phyloP scores from a whole-genome alignment of 2,797 vertebrate genomes.

The Acipenser ruthenus region DNA sequence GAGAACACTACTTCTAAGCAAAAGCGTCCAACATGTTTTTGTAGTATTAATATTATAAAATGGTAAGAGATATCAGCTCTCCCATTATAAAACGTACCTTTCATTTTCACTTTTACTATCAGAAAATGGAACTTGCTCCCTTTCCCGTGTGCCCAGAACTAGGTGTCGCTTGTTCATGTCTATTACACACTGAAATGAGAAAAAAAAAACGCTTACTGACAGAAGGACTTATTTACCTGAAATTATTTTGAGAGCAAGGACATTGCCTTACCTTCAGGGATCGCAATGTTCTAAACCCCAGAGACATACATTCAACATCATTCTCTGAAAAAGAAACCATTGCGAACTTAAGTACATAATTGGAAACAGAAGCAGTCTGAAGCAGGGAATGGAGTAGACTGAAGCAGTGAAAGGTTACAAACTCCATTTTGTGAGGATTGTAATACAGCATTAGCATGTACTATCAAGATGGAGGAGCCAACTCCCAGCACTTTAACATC shows the following conservation, averaged over 20 bases:
- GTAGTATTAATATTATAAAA: neutral
- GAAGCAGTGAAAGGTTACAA: too few relatives aligned
- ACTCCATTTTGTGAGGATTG: too few relatives aligned
- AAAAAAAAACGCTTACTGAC: neutral
- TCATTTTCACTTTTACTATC: slow-evolving; percentile 14
- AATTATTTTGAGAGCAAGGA: neutral
- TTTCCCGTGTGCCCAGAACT: slow-evolving; percentile 60
- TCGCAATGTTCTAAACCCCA: slow-evolving; percentile 72
- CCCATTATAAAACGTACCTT: slow-evolving; percentile 8
- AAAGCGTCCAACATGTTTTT: too few relatives aligned
- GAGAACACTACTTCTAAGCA: too few relatives aligned
- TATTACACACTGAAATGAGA: slow-evolving; percentile 66
- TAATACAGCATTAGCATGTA: too few relatives aligned
- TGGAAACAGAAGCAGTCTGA: neutral
- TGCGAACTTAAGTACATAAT: neutral
- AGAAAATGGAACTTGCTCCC: slow-evolving; percentile 67
- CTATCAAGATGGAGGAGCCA: too few relatives aligned
- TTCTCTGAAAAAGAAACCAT: slow-evolving; percentile 56
- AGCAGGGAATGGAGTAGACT: too few relatives aligned
- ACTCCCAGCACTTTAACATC: too few relatives aligned
- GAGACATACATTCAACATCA: slow-evolving; percentile 58
- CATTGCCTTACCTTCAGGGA: slow-evolving; percentile 65
- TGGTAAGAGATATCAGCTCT: neutral
- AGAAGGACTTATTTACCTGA: too few relatives aligned
- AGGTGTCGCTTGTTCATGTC: slow-evolving; percentile 74